These are phyloP conservation scores for Scelioninae gen. 1 DNA, from an alignment of 2,888 invertebrate genomes.

Conservation along the genomic window DNA sequence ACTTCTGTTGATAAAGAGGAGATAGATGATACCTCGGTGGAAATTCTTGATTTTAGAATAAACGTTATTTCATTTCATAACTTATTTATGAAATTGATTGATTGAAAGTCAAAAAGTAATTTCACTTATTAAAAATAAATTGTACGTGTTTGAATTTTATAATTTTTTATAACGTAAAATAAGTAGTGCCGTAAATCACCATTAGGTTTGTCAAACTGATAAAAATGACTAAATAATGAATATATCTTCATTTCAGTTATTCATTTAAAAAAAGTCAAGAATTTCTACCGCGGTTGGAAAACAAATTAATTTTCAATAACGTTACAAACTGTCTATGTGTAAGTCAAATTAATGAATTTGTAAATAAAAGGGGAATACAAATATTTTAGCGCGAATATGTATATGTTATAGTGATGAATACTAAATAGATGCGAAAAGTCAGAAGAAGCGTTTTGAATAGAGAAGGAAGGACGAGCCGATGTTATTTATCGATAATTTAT, in stretches of 20 bases:
- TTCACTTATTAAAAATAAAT: too few relatives aligned
- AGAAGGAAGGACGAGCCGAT: not conserved
- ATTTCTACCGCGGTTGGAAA: conserved; percentile 13
- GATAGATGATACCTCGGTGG: not conserved
- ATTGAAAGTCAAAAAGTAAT: too few relatives aligned
- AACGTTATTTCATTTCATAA: not conserved
- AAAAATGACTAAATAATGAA: not conserved
- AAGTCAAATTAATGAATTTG: conserved; percentile 12
- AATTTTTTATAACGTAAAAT: too few relatives aligned
- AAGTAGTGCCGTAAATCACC: not conserved
- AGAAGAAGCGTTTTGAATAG: not conserved
- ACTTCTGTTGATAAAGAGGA: conserved; percentile 19
- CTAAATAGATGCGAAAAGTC: conserved; percentile 11
- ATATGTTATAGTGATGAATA: not conserved
- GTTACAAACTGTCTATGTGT: conserved; percentile 27
- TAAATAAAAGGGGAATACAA: conserved; percentile 11
- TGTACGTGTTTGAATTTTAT: too few relatives aligned
- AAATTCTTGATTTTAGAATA: conserved; percentile 9
- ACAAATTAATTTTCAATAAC: not conserved
- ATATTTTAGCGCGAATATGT: not conserved
- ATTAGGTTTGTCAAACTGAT: not conserved
- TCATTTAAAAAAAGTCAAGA: not conserved
- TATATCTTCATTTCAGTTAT: not conserved
- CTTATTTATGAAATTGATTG: too few relatives aligned
- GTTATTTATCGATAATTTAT: conserved; percentile 35